Evolutionary conservation across 2,888 invertebrate species (phyloP).

Genomic region (Crocallis elinguaria): DNA sequence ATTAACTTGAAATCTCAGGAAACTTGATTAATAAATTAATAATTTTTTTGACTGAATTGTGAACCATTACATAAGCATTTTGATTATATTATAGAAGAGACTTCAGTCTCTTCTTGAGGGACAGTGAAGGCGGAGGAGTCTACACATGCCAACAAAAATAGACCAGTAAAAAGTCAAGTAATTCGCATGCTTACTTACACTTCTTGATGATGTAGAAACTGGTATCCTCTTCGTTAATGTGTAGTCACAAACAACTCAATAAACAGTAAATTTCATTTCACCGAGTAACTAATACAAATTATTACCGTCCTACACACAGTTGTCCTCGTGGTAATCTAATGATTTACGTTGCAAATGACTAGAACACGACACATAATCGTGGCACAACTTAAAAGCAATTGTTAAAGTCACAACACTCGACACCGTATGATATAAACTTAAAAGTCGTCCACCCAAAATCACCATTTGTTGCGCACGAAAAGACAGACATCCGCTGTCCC

Average conservation of each 20-base stretch:
- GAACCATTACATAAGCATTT: no score
- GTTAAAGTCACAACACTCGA: constrained; percentile 16
- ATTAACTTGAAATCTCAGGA: no score
- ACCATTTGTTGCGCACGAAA: constrained; percentile 60
- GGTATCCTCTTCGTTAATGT: constrained; percentile 4
- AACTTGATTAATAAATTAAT: no score
- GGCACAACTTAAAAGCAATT: constrained; percentile 38
- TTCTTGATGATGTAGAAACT: constrained; percentile 1
- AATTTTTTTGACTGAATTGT: no score
- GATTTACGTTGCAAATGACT: constrained; percentile 38
- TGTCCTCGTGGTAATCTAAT: constrained; percentile 44
- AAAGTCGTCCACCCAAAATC: constrained; percentile 46
- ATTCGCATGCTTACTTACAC: constrained; percentile 17
- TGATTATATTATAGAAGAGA: background rate
- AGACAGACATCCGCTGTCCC: constrained; percentile 37
- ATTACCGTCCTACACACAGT: constrained; percentile 54
- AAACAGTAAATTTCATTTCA: constrained; percentile 2
- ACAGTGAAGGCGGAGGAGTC: constrained; percentile 2
- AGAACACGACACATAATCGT: constrained; percentile 48
- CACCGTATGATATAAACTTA: constrained; percentile 9
- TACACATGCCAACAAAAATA: constrained; percentile 4
- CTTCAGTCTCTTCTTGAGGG: background rate
- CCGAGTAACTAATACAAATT: constrained; percentile 45
- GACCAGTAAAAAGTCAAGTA: constrained; percentile 1
- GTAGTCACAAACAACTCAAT: constrained; percentile 5